Conservation (phyloP, 2,888 invertebrate species). For the Agonopterix subpropinquella region DNA sequence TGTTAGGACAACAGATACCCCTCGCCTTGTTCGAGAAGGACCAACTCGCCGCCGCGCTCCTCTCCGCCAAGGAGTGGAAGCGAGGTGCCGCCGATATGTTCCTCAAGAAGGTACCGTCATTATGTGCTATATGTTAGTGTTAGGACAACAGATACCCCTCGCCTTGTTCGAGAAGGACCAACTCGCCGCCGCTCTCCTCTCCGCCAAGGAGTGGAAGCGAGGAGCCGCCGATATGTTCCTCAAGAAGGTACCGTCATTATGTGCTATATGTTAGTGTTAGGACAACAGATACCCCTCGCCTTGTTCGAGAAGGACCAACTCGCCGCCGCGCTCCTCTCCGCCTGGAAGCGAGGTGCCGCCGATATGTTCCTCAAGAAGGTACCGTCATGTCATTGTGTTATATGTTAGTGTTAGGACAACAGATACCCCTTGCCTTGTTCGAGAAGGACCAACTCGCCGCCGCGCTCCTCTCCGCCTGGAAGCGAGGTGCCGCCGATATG, state of each 20-base stretch:
- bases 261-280: too few relatives aligned
- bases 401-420: too few relatives aligned
- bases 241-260: constrained; percentile 79
- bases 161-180: constrained; percentile 85
- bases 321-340: constrained; percentile 84
- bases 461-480: constrained; percentile 90
- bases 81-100: constrained; percentile 90
- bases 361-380: constrained; percentile 91
- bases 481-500: constrained; percentile 87
- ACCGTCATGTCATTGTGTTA: too few relatives aligned
- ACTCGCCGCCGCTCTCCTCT: constrained; percentile 84
- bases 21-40: constrained; percentile 86
- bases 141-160: constrained; percentile 86
- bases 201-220: constrained; percentile 89
- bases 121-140: too few relatives aligned
- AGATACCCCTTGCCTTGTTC: constrained; percentile 86
- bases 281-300: constrained; percentile 84
- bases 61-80: constrained; percentile 88
- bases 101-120: constrained; percentile 81
- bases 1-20: constrained; percentile 86
- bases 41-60: constrained; percentile 84
- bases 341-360: constrained; percentile 92
- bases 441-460: constrained; percentile 86
- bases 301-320: constrained; percentile 86
- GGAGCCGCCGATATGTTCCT: constrained; percentile 90